These are phyloP conservation scores for Spicauda simplicius DNA, from an alignment of 2,888 invertebrate genomes.

Conservation along the genomic window DNA sequence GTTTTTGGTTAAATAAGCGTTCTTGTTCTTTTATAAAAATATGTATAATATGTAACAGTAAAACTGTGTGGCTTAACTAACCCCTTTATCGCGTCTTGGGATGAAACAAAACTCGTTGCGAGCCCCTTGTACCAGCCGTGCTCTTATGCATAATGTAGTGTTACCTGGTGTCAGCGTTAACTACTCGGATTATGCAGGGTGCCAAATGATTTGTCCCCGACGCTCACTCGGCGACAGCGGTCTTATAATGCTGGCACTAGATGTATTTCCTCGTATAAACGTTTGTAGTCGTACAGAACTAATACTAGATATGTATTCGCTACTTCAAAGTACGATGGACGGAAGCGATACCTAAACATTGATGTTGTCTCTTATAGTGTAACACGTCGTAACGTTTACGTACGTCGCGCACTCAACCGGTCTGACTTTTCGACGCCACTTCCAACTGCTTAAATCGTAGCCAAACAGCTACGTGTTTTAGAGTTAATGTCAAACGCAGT, in stretches of 20 bases:
- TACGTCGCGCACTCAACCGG: background rate
- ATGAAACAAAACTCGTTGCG: background rate
- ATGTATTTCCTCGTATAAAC: constrained; percentile 9
- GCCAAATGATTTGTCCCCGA: constrained; percentile 15
- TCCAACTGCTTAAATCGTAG: background rate
- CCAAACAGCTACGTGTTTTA: background rate
- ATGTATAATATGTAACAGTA: background rate
- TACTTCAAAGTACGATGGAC: too few relatives aligned
- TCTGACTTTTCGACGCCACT: background rate
- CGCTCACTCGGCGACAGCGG: constrained; percentile 7
- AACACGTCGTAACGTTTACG: too few relatives aligned
- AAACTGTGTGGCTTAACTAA: background rate
- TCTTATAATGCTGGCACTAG: constrained; percentile 20
- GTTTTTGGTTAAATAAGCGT: too few relatives aligned
- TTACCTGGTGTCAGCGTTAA: constrained; percentile 8
- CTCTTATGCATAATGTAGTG: constrained; percentile 13
- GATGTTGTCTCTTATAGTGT: too few relatives aligned
- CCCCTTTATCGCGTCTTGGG: background rate
- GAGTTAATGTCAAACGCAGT: background rate
- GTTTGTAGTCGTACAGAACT: too few relatives aligned
- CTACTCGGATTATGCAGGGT: constrained; percentile 9
- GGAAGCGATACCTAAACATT: background rate
- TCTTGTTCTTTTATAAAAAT: too few relatives aligned
- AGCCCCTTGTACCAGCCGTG: constrained; percentile 17
- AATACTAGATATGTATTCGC: too few relatives aligned